Base-by-base conservation (phyloP, 2,888 invertebrate genomes). In the Aphidius colemani region DNA sequence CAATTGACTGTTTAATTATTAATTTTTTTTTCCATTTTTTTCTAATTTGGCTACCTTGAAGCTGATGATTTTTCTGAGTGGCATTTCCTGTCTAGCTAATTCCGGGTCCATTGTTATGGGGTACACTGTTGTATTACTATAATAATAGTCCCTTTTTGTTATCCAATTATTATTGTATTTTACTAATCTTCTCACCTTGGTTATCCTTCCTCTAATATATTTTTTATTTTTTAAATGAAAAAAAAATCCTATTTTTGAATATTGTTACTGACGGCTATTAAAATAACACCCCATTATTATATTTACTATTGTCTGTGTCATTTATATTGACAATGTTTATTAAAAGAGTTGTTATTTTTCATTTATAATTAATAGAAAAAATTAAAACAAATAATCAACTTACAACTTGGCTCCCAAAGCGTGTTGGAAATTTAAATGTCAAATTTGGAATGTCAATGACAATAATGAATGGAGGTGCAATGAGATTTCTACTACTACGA, bases 361-460 rank as follows among this genome's bases (percentile, higher is more conserved):
- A 49, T 41, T 50, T 13, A 5, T 39, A 40, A 40, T 44, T 11
- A 3, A 39, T 7, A 53, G 18, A 9, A 18, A 7, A 30, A 51
- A 55, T 13, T n/a, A 40, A 39, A 44, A 46, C 2, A 60, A 39
- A 53, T 41, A 11, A 49, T 58, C 1, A 49, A 75, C 80, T 78
- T 53, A 79, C 80, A 71, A 62, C 44, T 30, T 70, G 73, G 60
- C 74, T 18, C 2, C 13, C 13, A 18, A 18, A 89, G 71, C 88
- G 84, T 1, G 88, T 89, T 7, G 86, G 83, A 74, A 88, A 88
- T 55, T 84, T 78, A 72, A 89, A 90, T 3, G 87, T 86, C 51
- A 84, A 81, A 48, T 84, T 84, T 64, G 86, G 86, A 7, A 84
- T 84, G 70, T 90, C 90, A 1, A 87, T 83, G 69, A 84, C 80